phyloP scores from a whole-genome alignment of 2,797 vertebrate species.

The Chlorospingus flavigularis region DNA sequence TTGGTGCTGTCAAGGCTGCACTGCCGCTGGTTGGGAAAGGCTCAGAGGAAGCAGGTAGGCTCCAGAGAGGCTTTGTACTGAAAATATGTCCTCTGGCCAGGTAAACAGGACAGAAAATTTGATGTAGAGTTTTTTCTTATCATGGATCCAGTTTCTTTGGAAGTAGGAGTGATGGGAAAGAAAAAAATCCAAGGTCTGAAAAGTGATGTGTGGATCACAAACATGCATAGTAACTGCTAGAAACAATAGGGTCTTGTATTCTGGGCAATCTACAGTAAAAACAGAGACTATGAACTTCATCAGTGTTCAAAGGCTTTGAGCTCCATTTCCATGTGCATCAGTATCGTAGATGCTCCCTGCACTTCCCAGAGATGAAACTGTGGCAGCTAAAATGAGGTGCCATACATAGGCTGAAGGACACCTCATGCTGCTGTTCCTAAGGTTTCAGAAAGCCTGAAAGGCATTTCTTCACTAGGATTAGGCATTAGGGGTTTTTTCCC shows the following conservation, averaged over 20 bases:
- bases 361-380: background rate
- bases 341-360: background rate
- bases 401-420: background rate
- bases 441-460: background rate
- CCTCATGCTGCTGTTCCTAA: background rate
- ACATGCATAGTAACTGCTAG: background rate
- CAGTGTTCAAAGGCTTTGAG: background rate
- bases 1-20: background rate
- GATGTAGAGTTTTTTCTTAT: background rate
- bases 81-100: background rate
- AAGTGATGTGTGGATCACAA: rapidly evolving
- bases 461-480: background rate
- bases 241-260: background rate
- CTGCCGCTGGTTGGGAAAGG: background rate
- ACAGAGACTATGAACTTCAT: background rate
- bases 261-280: background rate
- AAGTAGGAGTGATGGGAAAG: background rate
- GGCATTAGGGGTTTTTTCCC: background rate
- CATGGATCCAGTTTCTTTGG: background rate
- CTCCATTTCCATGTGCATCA: rapidly evolving
- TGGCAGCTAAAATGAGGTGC: background rate
- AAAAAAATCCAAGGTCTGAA: background rate
- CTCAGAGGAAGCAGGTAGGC: background rate
- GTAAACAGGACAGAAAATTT: background rate
- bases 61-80: background rate